phyloP scores from a whole-genome alignment of 2,797 vertebrate genomes.

The Chaunax sp. region DNA sequence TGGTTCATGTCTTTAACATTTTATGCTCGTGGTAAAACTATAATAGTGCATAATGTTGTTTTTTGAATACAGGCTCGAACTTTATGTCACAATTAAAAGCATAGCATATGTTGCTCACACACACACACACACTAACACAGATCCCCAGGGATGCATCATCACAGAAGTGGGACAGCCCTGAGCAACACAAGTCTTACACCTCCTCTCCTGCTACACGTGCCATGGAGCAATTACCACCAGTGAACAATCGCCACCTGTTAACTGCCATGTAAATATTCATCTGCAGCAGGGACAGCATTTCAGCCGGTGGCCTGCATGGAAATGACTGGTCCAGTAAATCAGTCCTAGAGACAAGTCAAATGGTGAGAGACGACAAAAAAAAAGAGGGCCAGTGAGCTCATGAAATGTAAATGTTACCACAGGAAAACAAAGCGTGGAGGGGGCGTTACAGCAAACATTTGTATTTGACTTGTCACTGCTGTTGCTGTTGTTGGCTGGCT shows the following conservation, averaged over 20 bases:
- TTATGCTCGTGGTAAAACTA: too few species aligned
- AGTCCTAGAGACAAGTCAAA: slow-evolving; percentile 63
- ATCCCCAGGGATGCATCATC: slow-evolving; percentile 57
- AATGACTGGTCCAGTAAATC: slow-evolving; percentile 73
- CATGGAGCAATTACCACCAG: slow-evolving; percentile 74
- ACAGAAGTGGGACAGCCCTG: slow-evolving; percentile 46
- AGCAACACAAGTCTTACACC: slow-evolving; percentile 50
- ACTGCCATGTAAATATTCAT: slow-evolving; percentile 84
- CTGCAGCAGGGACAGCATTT: slow-evolving; percentile 55
- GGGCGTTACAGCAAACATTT: slow-evolving; percentile 52
- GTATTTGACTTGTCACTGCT: slow-evolving; percentile 43
- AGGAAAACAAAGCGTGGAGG: slow-evolving; percentile 54
- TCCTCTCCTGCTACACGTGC: slow-evolving; percentile 66
- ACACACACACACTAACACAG: slow-evolving; percentile 17
- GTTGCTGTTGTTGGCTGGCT: slow-evolving; percentile 23
- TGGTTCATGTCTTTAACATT: too few species aligned
- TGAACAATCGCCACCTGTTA: slow-evolving; percentile 83
- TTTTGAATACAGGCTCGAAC: background rate
- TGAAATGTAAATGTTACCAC: slow-evolving; percentile 78
- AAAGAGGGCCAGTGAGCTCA: slow-evolving; percentile 70
- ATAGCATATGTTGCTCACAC: slow-evolving; percentile 28
- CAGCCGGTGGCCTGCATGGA: slow-evolving; percentile 67
- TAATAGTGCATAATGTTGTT: background rate
- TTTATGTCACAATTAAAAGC: slow-evolving; percentile 1
- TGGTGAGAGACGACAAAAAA: slow-evolving; percentile 40